A percentile compares a stretch with the other conserved stretches of the same genome.
phyloP scores from a whole-genome alignment of 1,140 invertebrate species.

The Drosophila suzukii region DNA sequence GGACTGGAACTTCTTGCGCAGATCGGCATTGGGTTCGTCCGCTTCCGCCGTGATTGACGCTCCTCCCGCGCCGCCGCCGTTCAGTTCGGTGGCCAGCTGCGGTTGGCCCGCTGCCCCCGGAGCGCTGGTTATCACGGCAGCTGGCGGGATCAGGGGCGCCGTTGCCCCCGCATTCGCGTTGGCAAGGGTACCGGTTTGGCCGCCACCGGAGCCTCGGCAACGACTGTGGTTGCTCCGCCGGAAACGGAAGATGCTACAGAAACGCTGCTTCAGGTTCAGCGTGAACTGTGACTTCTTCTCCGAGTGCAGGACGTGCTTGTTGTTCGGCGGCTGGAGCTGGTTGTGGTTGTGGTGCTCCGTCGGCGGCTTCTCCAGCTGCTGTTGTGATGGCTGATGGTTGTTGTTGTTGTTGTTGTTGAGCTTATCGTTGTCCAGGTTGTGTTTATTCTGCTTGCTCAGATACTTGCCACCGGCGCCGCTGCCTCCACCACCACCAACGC shows the following conservation, averaged over 20 bases:
- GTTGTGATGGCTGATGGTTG: slow-evolving; percentile 47
- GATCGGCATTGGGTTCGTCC: slow-evolving; percentile 61
- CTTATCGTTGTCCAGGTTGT: slow-evolving; percentile 83
- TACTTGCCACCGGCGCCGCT: slow-evolving; percentile 66
- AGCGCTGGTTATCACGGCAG: slow-evolving; percentile 18
- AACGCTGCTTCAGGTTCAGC: slow-evolving; percentile 92
- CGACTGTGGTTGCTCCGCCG: slow-evolving; percentile 85
- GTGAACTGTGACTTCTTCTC: slow-evolving; percentile 84
- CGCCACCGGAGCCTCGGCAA: slow-evolving; percentile 45
- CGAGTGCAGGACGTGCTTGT: slow-evolving; percentile 84
- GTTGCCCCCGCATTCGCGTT: slow-evolving; percentile 14
- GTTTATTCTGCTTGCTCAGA: slow-evolving; percentile 73
- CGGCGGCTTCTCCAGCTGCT: slow-evolving; percentile 27
- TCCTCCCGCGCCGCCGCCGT: slow-evolving; percentile 2
- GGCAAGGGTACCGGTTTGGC: slow-evolving; percentile 10
- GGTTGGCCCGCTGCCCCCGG: slow-evolving; percentile 16
- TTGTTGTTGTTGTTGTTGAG: slow-evolving; percentile 78
- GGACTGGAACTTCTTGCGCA: slow-evolving; percentile 85
- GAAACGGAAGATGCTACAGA: slow-evolving; percentile 93
- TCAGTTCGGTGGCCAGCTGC: slow-evolving; percentile 25
- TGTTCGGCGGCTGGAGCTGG: slow-evolving; percentile 41
- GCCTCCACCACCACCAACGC: slow-evolving; percentile 62
- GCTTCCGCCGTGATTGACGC: slow-evolving; percentile 17
- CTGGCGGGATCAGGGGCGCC: slow-evolving; percentile 20
- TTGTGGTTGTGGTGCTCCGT: slow-evolving; percentile 34